phyloP scores from a whole-genome alignment of 2,113 vertebrate genomes.

The Cinclus mexicanus region DNA sequence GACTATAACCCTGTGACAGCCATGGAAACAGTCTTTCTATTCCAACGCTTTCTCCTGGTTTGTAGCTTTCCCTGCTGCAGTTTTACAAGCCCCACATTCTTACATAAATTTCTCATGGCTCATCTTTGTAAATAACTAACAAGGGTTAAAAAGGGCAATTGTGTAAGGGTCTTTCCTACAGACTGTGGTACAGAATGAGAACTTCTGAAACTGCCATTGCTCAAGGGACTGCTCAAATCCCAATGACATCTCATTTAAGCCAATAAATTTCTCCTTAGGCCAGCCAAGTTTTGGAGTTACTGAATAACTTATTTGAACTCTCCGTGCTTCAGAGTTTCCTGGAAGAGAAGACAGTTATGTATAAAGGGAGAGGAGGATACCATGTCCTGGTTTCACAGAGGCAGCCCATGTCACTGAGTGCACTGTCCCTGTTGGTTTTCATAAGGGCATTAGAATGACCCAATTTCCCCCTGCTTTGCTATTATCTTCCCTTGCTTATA shows the following conservation, averaged over 20 bases:
- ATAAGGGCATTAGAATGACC: slow-evolving; percentile 38
- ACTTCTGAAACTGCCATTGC: background rate
- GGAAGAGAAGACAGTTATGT: background rate
- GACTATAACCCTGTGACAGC: background rate
- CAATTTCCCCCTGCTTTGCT: slow-evolving; percentile 2
- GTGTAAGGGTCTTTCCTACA: background rate
- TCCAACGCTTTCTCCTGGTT: background rate
- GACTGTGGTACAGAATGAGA: background rate
- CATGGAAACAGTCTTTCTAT: background rate
- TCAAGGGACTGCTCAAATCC: background rate
- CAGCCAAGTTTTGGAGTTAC: background rate
- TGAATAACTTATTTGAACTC: background rate
- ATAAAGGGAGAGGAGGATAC: background rate
- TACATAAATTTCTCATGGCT: background rate
- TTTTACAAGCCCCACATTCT: background rate
- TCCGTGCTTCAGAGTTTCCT: background rate
- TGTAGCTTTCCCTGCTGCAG: background rate
- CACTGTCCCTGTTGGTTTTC: slow-evolving; percentile 8
- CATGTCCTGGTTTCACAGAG: slow-evolving; percentile 7
- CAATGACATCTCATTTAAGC: background rate
- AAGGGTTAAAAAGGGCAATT: background rate
- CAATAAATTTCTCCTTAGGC: background rate
- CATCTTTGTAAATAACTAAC: background rate
- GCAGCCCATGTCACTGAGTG: background rate
- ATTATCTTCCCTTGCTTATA: background rate